phyloP scores from a whole-genome alignment of 2,888 invertebrate genomes.

The Venusia cambrica region DNA sequence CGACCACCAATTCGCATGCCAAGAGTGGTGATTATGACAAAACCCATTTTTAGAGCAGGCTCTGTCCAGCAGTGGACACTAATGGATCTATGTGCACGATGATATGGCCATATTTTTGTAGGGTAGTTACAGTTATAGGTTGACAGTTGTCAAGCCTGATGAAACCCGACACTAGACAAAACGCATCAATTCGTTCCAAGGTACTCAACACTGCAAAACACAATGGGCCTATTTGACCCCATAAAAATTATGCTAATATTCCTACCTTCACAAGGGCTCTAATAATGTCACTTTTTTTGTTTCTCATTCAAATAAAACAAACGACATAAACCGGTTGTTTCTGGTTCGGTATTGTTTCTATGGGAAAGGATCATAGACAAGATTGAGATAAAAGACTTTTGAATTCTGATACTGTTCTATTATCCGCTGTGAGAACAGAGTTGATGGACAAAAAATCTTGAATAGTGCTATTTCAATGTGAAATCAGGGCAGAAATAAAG shows the following conservation, averaged over 20 bases:
- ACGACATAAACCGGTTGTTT: constrained; percentile 28
- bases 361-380: constrained; percentile 47
- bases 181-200: constrained; percentile 36
- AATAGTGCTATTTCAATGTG: background rate
- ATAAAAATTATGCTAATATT: constrained; percentile 51
- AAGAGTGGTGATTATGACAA: too few species aligned
- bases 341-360: constrained; percentile 41
- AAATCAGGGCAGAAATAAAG: too few species aligned
- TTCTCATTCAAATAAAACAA: constrained; percentile 39
- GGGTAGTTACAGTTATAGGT: too few species aligned
- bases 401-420: constrained; percentile 28
- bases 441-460: constrained; percentile 20
- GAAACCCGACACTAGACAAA: constrained; percentile 35
- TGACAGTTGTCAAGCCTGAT: constrained; percentile 23
- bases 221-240: constrained; percentile 45
- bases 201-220: constrained; percentile 38
- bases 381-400: constrained; percentile 43
- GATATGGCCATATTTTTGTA: too few species aligned
- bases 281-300: constrained; percentile 49
- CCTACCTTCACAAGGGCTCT: constrained; percentile 47
- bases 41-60: too few species aligned
- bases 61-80: too few species aligned
- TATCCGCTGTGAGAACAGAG: constrained; percentile 29
- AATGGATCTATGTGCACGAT: too few species aligned
- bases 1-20: too few species aligned